Conservation (phyloP, 2,888 invertebrate species). For the Seladonia tumulorum region DNA sequence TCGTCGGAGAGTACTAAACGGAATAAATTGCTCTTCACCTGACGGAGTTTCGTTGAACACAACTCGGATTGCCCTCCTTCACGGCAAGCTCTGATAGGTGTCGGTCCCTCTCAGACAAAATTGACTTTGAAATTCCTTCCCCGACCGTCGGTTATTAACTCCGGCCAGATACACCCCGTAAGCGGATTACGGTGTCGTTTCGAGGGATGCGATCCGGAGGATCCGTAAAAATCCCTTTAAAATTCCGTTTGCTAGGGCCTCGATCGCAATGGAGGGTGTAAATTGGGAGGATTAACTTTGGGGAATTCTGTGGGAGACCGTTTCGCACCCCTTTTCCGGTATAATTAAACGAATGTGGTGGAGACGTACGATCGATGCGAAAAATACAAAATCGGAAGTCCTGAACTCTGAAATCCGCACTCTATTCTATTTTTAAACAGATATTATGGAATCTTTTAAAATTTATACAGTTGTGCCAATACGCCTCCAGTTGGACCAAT, state of each 20-base stretch:
- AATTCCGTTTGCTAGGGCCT: neutral
- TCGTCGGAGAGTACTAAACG: neutral
- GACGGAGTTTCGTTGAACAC: conserved; percentile 29
- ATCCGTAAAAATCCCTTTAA: conserved; percentile 25
- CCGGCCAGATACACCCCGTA: conserved; percentile 25
- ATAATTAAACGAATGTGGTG: neutral
- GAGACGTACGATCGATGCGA: neutral
- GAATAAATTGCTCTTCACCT: conserved; percentile 23
- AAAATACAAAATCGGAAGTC: neutral
- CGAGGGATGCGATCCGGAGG: neutral
- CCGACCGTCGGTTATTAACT: conserved; percentile 20
- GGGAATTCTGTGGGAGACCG: neutral
- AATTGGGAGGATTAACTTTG: conserved; percentile 12
- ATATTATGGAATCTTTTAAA: neutral
- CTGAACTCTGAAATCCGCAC: neutral
- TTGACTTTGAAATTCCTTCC: conserved; percentile 29
- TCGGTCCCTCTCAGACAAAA: neutral
- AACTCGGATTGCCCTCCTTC: neutral
- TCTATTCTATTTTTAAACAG: neutral
- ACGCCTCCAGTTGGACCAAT: no score
- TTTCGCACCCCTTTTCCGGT: neutral
- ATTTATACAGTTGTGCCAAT: no score
- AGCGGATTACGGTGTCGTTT: conserved; percentile 34
- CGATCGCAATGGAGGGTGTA: conserved; percentile 13
- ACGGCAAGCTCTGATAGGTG: neutral